Evolutionary conservation across 2,888 invertebrate species (phyloP), one percentile per base, ranked within the genome.

Genomic region (Leptopterna dolabrata): DNA sequence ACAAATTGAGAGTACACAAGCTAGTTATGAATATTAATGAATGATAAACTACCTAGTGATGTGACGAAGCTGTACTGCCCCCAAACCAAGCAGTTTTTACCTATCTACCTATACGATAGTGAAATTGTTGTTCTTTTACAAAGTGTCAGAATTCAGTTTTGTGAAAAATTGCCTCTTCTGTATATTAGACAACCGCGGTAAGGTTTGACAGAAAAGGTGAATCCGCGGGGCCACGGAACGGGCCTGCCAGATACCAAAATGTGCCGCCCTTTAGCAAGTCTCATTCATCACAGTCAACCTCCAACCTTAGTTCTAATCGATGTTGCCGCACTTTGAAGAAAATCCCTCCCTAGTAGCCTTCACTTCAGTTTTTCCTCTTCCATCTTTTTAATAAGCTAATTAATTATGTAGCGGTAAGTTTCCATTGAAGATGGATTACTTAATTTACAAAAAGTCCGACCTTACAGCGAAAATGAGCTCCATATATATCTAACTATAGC

Each of bases 281-380:
- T 63, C 63, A 63, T 63, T 63, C 63, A 63, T 63, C 63, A 63
- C 24, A 63, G 63, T 63, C 63, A 63, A 63, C 63, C 24, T 24
- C 63, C 63, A 63, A 63, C 63, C 63, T 63, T 24, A 63, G 63
- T 63, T 63, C 63, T 63, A 63, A 63, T 63, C 63, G 63, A 63
- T 63, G 63, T 63, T 63, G 13, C 63, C 24, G 63, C 63, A 24
- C 63, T 63, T 63, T 9, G 24, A 63, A 63, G 63, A 63, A 63
- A 63, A 6, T 27, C 13, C 63, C 19, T 27, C 24, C 27, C 63
- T 24, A 63, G 63, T 63, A 63, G 63, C 63, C 7, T 9, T 63
- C 24, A 63, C 63, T 63, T 13, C 63, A 63, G 63, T 24, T 63
- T 63, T 55, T 19, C 55, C 63, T 63, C 63, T 63, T 24, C 63